Base-by-base conservation (phyloP, 2,888 invertebrate species). In the Microplitis deprimator region DNA sequence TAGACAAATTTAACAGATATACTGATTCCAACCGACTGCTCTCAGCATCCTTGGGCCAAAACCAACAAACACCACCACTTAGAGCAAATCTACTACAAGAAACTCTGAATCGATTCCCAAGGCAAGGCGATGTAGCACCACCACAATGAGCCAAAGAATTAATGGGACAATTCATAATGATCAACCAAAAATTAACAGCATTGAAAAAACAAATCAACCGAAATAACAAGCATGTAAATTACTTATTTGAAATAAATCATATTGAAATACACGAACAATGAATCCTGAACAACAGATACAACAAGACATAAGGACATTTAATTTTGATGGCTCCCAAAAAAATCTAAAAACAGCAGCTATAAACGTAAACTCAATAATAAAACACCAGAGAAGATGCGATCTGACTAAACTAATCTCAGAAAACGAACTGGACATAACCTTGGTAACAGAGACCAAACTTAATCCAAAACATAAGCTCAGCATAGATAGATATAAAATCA, bases 331-430 rank as follows among this genome's bases (percentile, higher is more conserved):
- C 7, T 50, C 20, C 20, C 20, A 20, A 50, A 50, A 50, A 50
- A 50, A 4, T 10, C 41, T 10, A 50, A 50, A 6, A 8, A 10
- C 41, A 50, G 10, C 41, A 50, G 65, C 65, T 16, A 29, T 65
- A 65, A 65, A 38, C 10, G 65, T 65, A 10, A 65, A 65, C 29
- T 65, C 65, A 20, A 65, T 65, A 20, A 65, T 20, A 10, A 6
- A 17, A 6, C 17, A 65, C 10, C 3, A 65, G 1, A 17, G 65
- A 20, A 65, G 65, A 65, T 65, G 2, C 10, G 65, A 65, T 6
- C 20, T 65, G 0, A 1, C 5, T 4, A 10, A 65, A 65, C n/a
- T 65, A 38, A 16, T 10, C 10, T 61, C 61, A 61, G 20, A 20
- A 20, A 20, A 50, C 8, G 10, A 50, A 50, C 41, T 10, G 1